Conservation (phyloP, 2,888 invertebrate genomes). For the Drosophila hamatofila region DNA sequence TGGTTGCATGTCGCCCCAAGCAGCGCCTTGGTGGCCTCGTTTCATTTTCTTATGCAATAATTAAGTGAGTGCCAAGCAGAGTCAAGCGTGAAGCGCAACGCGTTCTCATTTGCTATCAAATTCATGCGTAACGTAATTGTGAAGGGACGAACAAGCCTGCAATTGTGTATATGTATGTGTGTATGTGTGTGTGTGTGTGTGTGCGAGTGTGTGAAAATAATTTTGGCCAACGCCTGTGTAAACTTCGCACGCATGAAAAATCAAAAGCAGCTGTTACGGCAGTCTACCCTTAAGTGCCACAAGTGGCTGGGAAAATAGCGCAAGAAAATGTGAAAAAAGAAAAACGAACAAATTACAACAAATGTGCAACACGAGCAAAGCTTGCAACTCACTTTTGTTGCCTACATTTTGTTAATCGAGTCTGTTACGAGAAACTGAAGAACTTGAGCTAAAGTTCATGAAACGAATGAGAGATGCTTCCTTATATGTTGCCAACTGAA, state of each 20-base stretch:
- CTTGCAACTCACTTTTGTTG: conserved; percentile 1
- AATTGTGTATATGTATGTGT: conserved; percentile 12
- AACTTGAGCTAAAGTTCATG: neutral
- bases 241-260: conserved; percentile 71
- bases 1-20: conserved; percentile 20
- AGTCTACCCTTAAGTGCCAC: conserved; percentile 43
- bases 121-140: conserved; percentile 70
- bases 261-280: conserved; percentile 61
- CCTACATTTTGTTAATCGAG: conserved; percentile 15
- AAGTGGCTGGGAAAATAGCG: conserved; percentile 35
- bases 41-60: conserved; percentile 76
- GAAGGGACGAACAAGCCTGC: conserved; percentile 24
- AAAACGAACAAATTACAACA: conserved; percentile 44
- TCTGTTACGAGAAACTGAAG: conserved; percentile 23
- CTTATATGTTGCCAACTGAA: too few species aligned
- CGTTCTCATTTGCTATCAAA: conserved; percentile 65
- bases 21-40: conserved; percentile 71
- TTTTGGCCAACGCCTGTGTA: conserved; percentile 60
- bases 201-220: conserved; percentile 31
- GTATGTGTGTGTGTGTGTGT: conserved; percentile 11
- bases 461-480: neutral
- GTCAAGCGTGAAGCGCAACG: conserved; percentile 71
- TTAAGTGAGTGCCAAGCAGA: conserved; percentile 78
- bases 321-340: conserved; percentile 35
- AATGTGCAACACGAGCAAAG: conserved; percentile 11